Evolutionary conservation across 2,113 vertebrate species (phyloP), one percentile per base, ranked within the genome.

Genomic region (Heliornis fulica): DNA sequence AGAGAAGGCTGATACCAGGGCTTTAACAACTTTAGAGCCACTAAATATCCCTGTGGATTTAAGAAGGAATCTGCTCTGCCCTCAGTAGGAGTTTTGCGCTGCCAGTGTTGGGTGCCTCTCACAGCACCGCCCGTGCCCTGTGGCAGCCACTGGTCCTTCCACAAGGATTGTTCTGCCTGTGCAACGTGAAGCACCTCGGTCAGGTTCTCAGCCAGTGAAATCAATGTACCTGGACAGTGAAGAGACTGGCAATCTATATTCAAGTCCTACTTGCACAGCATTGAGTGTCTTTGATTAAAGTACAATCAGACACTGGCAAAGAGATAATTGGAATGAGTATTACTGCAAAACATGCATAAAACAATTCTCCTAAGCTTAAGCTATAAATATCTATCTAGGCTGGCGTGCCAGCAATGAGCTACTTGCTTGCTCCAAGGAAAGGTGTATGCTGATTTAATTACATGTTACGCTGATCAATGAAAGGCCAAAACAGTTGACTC

Each of bases 401-500:
- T 93, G 50, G 23, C 82, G 51, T 41, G 29, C 45, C 74, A 70
- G 69, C 71, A 90, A 32, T 66, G 79, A 91, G 64, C 50, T 51
- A 79, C 70, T 60, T 4, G 4, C 68, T 84, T 76, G 68, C 72
- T 88, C 53, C 28, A 22, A 59, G 66, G 36, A 84, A 89, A 93
- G 65, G 54, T 90, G 32, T 76, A 85, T 17, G 10, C 32, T 77
- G 82, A 63, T 76, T 97, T 96, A 94, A 97, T 97, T 84, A 90
- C 50, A 16, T 74, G 87, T 79, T 97, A 36, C 2, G 43, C 53
- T 1, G 0, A 90, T 94, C 61, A 85, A 94, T 90, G 84, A 87
- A 91, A 94, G 88, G 82, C 95, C 69, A 93, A 94, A 96, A 87
- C 84, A 89, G 85, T 81, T 94, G 59, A 96, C 90, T 96, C 94